These are phyloP conservation scores for Pseudeuparius sepicola DNA, from an alignment of 2,888 invertebrate species.

Conservation along the genomic window DNA sequence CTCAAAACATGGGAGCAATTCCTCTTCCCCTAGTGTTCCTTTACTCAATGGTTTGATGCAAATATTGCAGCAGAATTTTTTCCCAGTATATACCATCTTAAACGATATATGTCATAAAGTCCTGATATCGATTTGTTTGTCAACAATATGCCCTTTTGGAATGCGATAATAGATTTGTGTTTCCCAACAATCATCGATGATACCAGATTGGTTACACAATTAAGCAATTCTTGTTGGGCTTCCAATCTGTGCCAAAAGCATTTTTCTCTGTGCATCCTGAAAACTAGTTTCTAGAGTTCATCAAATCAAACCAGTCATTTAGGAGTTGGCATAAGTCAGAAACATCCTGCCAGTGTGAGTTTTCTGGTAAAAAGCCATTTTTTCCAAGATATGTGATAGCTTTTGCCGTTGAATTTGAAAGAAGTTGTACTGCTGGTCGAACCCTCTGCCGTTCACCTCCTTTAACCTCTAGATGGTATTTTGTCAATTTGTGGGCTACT, in stretches of 20 bases:
- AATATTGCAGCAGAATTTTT: conserved; percentile 23
- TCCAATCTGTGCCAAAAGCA: conserved; percentile 10
- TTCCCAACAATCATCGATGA: neutral
- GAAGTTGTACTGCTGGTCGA: conserved; percentile 17
- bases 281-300: conserved; percentile 11
- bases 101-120: conserved; percentile 18
- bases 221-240: conserved; percentile 5
- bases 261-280: conserved; percentile 8
- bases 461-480: conserved; percentile 18
- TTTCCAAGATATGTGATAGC: conserved; percentile 13
- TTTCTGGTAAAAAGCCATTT: too few relatives aligned
- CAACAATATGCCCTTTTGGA: conserved; percentile 19
- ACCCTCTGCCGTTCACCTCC: conserved; percentile 16
- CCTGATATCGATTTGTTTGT: conserved; percentile 16
- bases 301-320: conserved; percentile 19
- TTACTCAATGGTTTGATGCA: too few relatives aligned
- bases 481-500: conserved; percentile 19
- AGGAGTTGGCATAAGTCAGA: conserved; percentile 8
- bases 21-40: too few relatives aligned
- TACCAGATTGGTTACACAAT: conserved; percentile 3
- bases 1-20: too few relatives aligned
- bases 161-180: conserved; percentile 17
- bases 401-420: conserved; percentile 19
- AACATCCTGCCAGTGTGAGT: too few relatives aligned
- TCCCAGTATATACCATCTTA: conserved; percentile 26